Base-by-base conservation (phyloP, 2,113 vertebrate species). In the Amblyopsis rosae region DNA sequence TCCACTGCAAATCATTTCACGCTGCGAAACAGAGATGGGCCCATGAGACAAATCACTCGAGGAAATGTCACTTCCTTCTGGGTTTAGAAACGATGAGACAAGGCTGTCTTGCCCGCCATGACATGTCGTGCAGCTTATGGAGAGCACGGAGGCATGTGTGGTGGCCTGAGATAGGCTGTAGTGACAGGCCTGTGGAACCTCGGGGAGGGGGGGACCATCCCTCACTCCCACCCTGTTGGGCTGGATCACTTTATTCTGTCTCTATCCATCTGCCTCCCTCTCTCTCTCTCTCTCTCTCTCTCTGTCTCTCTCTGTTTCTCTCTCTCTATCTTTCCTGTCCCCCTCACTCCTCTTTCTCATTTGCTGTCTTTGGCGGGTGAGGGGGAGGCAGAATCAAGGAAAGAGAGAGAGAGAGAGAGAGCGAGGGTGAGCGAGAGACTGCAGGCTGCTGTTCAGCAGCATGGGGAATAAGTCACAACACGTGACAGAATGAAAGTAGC, bases 91-190 rank as follows among this genome's bases (percentile, higher is more conserved):
- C 48, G 55, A 50, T 69, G 67, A 76, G 69, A 74, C 58, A 35
- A 80, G 72, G 59, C 67, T 60, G 75, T 64, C 65, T 57, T 59
- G 60, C 51, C 3, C 12, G 59, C 65, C 70, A 70, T 72, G 67
- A 74, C 66, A 74, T 26, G 62, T 75, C 82, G 75, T 86, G 71
- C 74, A 82, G 80, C 76, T 76, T 75, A 66, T 68, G 69, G 74
- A 77, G 82, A 55, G 76, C 67, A 72, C 72, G 71, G 69, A 72
- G 48, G 16, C 71, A 15, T 73, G 65, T 62, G 56, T 79, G 75
- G 65, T 81, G 72, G 72, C 75, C 71, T 46, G 65, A 81, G 82
- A 81, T 81, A 84, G 75, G 69, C 77, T 69, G 63, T 76, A 67
- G 73, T 82, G 84, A 83, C 75, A 80, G 64, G 47, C 77, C 77